Percentiles rank a stretch among this genome's conserved stretches.
Evolutionary conservation across 2,797 vertebrate genomes (phyloP).

Genomic region (Sebastes matsubarae): DNA sequence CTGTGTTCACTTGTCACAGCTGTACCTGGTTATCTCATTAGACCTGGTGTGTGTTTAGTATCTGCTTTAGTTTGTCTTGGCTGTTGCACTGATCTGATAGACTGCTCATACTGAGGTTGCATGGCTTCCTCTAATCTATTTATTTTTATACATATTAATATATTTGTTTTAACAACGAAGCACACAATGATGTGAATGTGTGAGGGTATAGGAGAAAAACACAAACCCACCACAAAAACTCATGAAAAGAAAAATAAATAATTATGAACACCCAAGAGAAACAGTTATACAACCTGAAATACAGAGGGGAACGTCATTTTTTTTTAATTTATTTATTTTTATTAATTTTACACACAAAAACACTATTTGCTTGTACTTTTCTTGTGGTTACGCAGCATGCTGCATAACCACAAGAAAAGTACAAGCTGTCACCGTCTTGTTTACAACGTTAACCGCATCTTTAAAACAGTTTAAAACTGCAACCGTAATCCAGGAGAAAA

Average conservation of each 20-base stretch:
- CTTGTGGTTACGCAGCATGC: too few species aligned
- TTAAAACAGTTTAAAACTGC: too few species aligned
- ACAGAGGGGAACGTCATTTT: neutral
- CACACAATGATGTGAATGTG: neutral
- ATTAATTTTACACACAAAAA: too few species aligned
- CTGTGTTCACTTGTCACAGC: constrained; percentile 20
- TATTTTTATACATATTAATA: neutral
- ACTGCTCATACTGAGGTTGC: neutral
- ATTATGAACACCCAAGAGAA: neutral
- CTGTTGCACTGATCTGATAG: neutral
- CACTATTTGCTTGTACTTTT: too few species aligned
- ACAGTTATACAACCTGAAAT: neutral
- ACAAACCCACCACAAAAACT: neutral
- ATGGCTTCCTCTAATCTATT: neutral
- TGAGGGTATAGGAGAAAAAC: neutral
- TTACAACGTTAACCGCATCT: too few species aligned
- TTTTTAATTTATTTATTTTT: too few species aligned
- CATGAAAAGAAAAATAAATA: neutral
- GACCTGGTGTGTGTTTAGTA: neutral
- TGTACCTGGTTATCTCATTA: constrained; percentile 27
- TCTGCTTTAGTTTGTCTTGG: neutral
- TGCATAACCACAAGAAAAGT: too few species aligned
- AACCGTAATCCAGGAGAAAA: too few species aligned
- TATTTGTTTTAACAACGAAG: neutral
- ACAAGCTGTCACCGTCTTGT: too few species aligned